These are phyloP conservation scores for Lepilemur ruficaudatus DNA, from an alignment of 2,797 vertebrate genomes.

Conservation along the genomic window DNA sequence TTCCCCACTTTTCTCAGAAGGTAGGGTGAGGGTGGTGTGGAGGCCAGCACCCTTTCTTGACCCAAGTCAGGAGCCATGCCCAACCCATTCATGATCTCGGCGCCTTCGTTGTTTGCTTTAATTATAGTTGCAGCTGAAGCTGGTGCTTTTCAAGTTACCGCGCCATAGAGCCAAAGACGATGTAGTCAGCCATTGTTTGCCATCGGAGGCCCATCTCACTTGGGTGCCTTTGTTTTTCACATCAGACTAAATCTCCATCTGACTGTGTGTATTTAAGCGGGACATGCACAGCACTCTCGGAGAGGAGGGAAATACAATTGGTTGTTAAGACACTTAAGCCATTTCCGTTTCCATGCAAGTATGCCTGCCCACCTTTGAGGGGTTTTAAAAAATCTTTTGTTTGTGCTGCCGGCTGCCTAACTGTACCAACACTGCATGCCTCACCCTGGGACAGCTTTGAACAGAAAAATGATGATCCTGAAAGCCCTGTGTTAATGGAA, in stretches of 20 bases:
- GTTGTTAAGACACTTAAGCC: accelerated
- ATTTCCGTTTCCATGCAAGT: not conserved
- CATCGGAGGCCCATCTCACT: accelerated
- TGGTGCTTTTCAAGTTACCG: not conserved
- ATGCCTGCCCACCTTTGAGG: not conserved
- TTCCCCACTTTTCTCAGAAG: not conserved
- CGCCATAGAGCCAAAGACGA: accelerated
- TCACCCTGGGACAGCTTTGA: not conserved
- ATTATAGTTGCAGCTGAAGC: too few species aligned
- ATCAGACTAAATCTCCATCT: not conserved
- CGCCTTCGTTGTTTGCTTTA: accelerated
- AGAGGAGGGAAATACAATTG: too few species aligned
- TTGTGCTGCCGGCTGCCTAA: not conserved
- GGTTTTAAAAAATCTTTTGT: too few species aligned
- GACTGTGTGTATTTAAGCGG: not conserved
- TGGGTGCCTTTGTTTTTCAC: not conserved
- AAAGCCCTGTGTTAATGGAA: not conserved
- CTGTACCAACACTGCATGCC: not conserved
- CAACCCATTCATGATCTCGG: accelerated
- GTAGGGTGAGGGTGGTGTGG: not conserved
- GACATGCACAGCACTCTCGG: too few species aligned
- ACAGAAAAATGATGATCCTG: not conserved
- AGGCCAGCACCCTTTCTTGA: not conserved
- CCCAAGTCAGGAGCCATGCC: accelerated
- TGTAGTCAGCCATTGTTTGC: too few species aligned